Percentiles rank a stretch among this genome's conserved stretches.
These are phyloP conservation scores for Campopleginae sp. DNA, from an alignment of 2,888 invertebrate genomes.

Conservation along the genomic window DNA sequence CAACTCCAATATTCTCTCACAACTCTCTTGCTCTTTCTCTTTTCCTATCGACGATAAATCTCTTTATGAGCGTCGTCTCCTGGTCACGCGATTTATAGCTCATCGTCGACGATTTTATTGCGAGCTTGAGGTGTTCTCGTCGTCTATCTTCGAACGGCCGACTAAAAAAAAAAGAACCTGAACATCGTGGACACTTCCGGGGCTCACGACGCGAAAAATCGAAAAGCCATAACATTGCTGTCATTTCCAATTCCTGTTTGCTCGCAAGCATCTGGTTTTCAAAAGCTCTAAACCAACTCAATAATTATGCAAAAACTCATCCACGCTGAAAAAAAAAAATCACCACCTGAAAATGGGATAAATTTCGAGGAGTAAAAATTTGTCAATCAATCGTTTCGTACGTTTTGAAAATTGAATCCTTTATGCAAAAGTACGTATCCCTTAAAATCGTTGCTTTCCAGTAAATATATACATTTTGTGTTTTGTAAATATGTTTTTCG, in stretches of 20 bases:
- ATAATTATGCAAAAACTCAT: slow-evolving; percentile 7
- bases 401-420: no score
- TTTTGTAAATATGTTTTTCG: no score
- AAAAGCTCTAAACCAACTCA: neutral
- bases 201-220: slow-evolving; percentile 25
- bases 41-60: slow-evolving; percentile 77
- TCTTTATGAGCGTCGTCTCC: slow-evolving; percentile 78
- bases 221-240: slow-evolving; percentile 4
- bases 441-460: no score
- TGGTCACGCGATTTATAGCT: slow-evolving; percentile 81
- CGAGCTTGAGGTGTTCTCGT: slow-evolving; percentile 69
- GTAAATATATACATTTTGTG: no score
- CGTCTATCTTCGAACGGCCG: slow-evolving; percentile 73
- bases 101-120: slow-evolving; percentile 81
- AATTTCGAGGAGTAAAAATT: no score
- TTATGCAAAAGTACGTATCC: no score
- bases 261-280: neutral
- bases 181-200: slow-evolving; percentile 66
- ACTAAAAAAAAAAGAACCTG: slow-evolving; percentile 75
- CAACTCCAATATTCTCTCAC: slow-evolving; percentile 66
- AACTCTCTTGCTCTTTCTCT: slow-evolving; percentile 45
- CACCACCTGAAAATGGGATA: no score
- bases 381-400: no score
- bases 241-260: slow-evolving; percentile 14
- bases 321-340: no score